Percentiles rank a stretch among this genome's conserved stretches.
Conservation (phyloP, 2,797 vertebrate genomes). For the Danio choprae region DNA sequence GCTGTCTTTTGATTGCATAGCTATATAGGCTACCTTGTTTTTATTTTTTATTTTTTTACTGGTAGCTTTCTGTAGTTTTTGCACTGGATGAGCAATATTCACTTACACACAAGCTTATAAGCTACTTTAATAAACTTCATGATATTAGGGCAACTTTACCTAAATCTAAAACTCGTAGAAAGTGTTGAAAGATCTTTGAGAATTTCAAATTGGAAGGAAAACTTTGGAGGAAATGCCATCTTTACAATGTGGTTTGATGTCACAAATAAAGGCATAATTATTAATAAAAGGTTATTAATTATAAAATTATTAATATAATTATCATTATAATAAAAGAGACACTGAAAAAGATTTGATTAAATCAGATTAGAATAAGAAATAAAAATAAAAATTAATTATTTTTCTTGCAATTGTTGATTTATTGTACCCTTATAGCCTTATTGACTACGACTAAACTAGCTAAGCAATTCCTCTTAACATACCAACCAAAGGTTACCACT, state of each 20-base stretch:
- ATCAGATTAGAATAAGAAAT: no score
- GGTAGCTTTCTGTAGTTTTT: not conserved
- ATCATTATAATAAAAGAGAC: no score
- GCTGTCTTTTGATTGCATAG: not conserved
- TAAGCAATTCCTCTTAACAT: not conserved
- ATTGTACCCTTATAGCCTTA: not conserved
- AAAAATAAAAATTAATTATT: not conserved
- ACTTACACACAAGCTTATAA: not conserved
- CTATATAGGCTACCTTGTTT: not conserved
- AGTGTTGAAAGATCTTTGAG: not conserved
- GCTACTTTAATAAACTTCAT: not conserved
- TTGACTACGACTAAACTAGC: not conserved
- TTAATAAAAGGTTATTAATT: no score
- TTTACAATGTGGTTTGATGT: not conserved
- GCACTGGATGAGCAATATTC: not conserved
- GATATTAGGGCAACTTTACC: no score
- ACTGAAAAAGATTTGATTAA: no score
- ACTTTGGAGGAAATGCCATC: not conserved
- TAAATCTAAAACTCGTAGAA: not conserved
- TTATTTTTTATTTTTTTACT: not conserved
- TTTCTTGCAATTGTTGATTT: not conserved
- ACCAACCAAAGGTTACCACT: not conserved
- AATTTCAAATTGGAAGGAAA: not conserved
- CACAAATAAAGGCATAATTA: no score
- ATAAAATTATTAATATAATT: no score